These are phyloP conservation scores for Drosophila villosipedis DNA, from an alignment of 2,888 invertebrate genomes.

Conservation along the genomic window DNA sequence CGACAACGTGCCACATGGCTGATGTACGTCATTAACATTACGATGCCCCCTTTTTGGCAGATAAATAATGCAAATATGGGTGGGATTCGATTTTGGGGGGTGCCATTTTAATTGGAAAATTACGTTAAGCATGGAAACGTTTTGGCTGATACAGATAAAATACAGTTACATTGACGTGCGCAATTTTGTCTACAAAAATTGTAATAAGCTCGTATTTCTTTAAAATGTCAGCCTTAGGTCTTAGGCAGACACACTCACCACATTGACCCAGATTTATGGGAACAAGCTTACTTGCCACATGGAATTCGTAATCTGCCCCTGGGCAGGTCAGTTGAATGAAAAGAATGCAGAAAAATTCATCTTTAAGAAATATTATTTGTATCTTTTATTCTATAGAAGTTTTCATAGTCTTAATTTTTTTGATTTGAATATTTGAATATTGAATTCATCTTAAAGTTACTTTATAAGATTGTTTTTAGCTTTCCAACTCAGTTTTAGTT, in stretches of 20 bases:
- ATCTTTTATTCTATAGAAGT: not conserved
- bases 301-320: slow-evolving; percentile 8
- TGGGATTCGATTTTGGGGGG: slow-evolving; percentile 36
- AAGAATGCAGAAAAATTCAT: not conserved
- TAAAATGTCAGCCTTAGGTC: slow-evolving; percentile 18
- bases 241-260: slow-evolving; percentile 16
- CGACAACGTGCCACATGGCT: slow-evolving; percentile 51
- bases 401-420: not conserved
- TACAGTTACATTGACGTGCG: slow-evolving; percentile 4
- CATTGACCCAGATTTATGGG: slow-evolving; percentile 43
- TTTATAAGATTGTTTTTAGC: not conserved
- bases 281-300: slow-evolving; percentile 38
- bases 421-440: not conserved
- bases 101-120: slow-evolving; percentile 52
- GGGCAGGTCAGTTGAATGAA: slow-evolving; percentile 4
- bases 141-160: slow-evolving; percentile 8
- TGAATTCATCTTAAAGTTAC: not conserved
- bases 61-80: slow-evolving; percentile 58
- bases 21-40: slow-evolving; percentile 63
- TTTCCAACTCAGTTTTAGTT: not conserved
- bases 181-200: not conserved
- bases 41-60: slow-evolving; percentile 12
- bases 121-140: slow-evolving; percentile 38
- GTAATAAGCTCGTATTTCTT: slow-evolving; percentile 21
- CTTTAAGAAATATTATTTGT: not conserved